These are phyloP conservation scores for Triplophysa bombifrons DNA, from an alignment of 2,797 vertebrate genomes.

Conservation along the genomic window DNA sequence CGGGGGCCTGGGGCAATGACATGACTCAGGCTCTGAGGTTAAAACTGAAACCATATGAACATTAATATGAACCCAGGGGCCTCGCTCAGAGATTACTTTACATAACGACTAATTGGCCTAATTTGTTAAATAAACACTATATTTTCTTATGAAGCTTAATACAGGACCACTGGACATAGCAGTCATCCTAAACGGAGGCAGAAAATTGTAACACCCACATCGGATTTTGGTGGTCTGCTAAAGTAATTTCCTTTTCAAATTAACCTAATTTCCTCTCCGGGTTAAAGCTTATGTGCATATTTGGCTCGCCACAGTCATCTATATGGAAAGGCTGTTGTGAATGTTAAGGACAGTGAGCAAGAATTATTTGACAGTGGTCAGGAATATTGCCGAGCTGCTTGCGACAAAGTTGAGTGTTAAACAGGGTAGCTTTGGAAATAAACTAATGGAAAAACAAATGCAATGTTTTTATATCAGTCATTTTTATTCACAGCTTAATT, in stretches of 20 bases:
- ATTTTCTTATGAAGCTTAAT: constrained; percentile 56
- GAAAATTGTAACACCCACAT: constrained; percentile 41
- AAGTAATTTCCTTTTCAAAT: constrained; percentile 84
- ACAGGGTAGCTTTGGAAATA: too few species aligned
- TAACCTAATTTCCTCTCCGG: constrained; percentile 59
- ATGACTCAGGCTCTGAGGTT: constrained; percentile 40
- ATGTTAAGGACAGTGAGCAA: neutral
- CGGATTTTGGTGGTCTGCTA: constrained; percentile 74
- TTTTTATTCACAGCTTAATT: neutral
- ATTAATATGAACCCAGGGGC: constrained; percentile 58
- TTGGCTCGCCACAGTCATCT: constrained; percentile 43
- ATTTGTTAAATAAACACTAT: constrained; percentile 69
- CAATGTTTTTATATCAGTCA: too few species aligned
- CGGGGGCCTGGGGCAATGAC: constrained; percentile 40
- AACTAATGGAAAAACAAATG: too few species aligned
- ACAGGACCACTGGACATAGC: constrained; percentile 47
- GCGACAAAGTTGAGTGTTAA: too few species aligned
- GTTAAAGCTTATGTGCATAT: constrained; percentile 34
- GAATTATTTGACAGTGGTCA: neutral
- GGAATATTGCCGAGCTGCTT: neutral
- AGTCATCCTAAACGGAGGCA: constrained; percentile 32
- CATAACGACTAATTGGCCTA: constrained; percentile 67
- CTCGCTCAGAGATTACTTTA: constrained; percentile 61
- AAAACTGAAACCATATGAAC: constrained; percentile 64
- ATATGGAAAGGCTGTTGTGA: constrained; percentile 29